Conservation (phyloP, 2,113 vertebrate genomes). For the Saccopteryx leptura region DNA sequence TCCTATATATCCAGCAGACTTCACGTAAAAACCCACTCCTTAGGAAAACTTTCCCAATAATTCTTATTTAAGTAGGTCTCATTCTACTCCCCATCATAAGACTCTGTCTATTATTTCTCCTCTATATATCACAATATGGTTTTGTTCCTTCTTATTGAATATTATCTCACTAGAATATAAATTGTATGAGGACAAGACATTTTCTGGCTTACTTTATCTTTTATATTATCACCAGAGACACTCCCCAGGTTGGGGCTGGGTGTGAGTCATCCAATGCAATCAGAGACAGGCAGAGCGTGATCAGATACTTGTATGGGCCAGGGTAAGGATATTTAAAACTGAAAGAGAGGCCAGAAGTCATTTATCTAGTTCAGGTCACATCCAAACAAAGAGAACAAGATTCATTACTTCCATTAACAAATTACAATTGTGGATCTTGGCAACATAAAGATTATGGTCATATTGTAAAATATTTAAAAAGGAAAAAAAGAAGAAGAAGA, state of each 20-base stretch:
- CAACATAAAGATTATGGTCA: neutral
- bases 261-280: neutral
- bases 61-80: neutral
- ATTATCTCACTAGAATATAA: neutral
- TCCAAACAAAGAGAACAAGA: neutral
- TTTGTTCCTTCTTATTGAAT: neutral
- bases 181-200: neutral
- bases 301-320: too few relatives aligned
- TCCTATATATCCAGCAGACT: neutral
- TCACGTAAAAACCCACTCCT: neutral
- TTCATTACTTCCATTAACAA: neutral
- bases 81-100: neutral
- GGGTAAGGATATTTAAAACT: neutral
- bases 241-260: fast-evolving
- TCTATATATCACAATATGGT: neutral
- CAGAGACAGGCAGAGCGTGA: neutral
- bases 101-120: neutral
- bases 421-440: neutral
- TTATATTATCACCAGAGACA: neutral
- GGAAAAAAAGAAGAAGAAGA: neutral
- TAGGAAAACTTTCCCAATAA: neutral
- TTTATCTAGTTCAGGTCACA: neutral
- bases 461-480: neutral
- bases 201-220: neutral
- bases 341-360: neutral